Evolutionary conservation across 2,888 invertebrate species (phyloP).

Genomic region (Cosmopolites sordidus): DNA sequence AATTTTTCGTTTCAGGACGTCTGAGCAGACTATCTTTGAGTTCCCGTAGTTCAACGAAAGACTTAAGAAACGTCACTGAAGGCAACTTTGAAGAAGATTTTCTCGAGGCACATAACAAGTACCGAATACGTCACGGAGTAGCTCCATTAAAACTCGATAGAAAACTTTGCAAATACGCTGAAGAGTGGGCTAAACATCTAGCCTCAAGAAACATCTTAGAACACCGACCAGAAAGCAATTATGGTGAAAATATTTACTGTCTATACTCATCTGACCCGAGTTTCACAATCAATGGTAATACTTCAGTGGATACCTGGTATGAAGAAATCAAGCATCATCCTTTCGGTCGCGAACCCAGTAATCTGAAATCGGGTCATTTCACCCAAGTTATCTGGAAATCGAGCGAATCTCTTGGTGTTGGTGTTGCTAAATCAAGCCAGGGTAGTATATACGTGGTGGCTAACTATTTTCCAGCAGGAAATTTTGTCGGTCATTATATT

Average conservation of each 20-base stretch:
- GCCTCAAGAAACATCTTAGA: conserved; percentile 63
- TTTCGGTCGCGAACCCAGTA: conserved; percentile 61
- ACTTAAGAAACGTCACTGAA: conserved; percentile 31
- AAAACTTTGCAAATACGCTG: conserved; percentile 62
- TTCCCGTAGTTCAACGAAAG: conserved; percentile 54
- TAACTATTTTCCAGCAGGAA: conserved; percentile 88
- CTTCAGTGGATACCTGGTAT: conserved; percentile 78
- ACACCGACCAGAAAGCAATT: conserved; percentile 71
- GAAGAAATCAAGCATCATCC: conserved; percentile 60
- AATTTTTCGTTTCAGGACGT: conserved; percentile 7
- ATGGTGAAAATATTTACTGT: conserved; percentile 81
- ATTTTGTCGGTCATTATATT: conserved; percentile 70
- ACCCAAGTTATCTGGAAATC: conserved; percentile 69
- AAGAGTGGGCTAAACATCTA: conserved; percentile 68
- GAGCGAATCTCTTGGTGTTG: conserved; percentile 63
- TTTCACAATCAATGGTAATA: conserved; percentile 61
- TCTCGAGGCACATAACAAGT: conserved; percentile 70
- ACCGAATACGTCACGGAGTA: conserved; percentile 65
- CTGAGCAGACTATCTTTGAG: conserved; percentile 18
- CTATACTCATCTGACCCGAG: conserved; percentile 70
- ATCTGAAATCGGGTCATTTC: conserved; percentile 64
- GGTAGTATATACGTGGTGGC: conserved; percentile 82
- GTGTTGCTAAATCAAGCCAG: conserved; percentile 63
- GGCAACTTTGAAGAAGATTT: conserved; percentile 65
- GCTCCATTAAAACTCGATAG: conserved; percentile 61